These are phyloP conservation scores for Fulica atra DNA, from an alignment of 2,113 vertebrate species.

Conservation along the genomic window DNA sequence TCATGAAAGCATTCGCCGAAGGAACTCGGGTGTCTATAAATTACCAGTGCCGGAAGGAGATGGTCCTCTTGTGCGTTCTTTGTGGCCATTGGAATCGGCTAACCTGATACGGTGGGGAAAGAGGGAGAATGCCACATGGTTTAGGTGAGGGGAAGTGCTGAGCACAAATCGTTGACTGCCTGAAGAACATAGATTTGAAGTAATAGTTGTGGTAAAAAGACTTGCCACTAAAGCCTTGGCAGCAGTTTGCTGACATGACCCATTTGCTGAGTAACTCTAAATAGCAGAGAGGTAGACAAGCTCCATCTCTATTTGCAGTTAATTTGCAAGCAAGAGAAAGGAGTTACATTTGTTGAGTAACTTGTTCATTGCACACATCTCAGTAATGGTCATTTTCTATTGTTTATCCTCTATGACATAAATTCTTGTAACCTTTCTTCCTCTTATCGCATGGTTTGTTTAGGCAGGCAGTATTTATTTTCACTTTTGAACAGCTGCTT, in stretches of 20 bases:
- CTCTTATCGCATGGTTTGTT: accelerated
- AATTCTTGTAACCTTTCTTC: neutral
- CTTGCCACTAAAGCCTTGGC: neutral
- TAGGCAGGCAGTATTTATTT: neutral
- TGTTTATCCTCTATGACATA: neutral
- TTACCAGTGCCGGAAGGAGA: neutral
- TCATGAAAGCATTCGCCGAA: neutral
- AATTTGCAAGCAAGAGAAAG: neutral
- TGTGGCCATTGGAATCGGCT: neutral
- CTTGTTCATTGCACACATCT: neutral
- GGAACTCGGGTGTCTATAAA: neutral
- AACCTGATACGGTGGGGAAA: neutral
- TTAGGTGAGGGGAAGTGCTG: neutral
- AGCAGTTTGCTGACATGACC: neutral
- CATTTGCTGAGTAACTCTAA: conserved; percentile 15
- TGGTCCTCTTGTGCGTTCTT: neutral
- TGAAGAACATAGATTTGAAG: neutral
- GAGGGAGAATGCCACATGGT: neutral
- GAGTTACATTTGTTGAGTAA: neutral
- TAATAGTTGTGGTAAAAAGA: neutral
- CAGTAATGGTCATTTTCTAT: neutral
- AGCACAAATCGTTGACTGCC: neutral
- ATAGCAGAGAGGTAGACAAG: neutral
- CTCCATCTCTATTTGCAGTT: neutral
- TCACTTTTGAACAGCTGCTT: neutral